Conservation (phyloP, 2,888 invertebrate genomes). For the Sepiola atlantica region DNA sequence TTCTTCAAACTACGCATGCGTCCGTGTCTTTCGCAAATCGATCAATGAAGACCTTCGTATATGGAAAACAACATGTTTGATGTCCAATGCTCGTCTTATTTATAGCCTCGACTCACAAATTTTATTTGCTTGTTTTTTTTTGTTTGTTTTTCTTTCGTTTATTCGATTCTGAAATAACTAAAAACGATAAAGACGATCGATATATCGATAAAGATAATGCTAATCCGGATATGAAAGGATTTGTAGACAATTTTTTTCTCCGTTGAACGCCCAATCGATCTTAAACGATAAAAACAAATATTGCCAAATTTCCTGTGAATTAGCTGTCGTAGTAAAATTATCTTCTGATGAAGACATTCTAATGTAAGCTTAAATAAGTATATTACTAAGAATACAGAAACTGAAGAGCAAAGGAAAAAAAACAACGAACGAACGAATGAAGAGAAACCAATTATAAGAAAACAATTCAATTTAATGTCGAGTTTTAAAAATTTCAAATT, state of each 20-base stretch:
- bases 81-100: neutral
- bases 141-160: neutral
- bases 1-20: neutral
- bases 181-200: neutral
- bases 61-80: neutral
- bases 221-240: neutral
- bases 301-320: neutral
- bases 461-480: neutral
- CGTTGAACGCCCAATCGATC: neutral
- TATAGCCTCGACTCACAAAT: neutral
- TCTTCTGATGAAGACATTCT: neutral
- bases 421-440: neutral
- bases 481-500: neutral
- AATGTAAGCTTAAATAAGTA: neutral
- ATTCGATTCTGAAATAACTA: neutral
- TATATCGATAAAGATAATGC: neutral
- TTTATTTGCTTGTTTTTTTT: neutral
- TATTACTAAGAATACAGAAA: neutral
- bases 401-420: neutral
- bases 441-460: neutral
- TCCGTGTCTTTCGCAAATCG: neutral
- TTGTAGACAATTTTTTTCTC: neutral
- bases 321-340: neutral
- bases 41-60: neutral
- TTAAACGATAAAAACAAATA: neutral